Conservation (phyloP, 1,140 invertebrate genomes). For the Neuroterus valhalla region DNA sequence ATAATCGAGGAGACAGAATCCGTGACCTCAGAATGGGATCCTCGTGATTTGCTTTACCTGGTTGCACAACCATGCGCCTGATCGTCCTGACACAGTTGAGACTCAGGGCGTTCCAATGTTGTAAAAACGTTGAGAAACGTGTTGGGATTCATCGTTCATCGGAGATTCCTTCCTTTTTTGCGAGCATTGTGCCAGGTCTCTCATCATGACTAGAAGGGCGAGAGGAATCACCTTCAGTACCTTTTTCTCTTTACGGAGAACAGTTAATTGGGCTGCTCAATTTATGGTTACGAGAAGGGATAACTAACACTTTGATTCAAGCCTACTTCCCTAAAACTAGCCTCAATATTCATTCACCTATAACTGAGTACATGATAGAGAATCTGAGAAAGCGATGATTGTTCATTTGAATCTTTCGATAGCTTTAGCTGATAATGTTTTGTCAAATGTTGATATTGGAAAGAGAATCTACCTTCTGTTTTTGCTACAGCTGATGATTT, state of each 20-base stretch:
- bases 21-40: slow-evolving; percentile 32
- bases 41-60: slow-evolving; percentile 40
- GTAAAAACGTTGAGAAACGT: slow-evolving; percentile 34
- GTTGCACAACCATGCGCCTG: slow-evolving; percentile 37
- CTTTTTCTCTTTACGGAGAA: slow-evolving; percentile 25
- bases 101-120: slow-evolving; percentile 34
- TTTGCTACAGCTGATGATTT: no score
- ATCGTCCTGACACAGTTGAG: slow-evolving; percentile 40
- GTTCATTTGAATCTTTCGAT: no score
- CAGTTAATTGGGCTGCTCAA: slow-evolving; percentile 7
- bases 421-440: no score
- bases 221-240: slow-evolving; percentile 26
- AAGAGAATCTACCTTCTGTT: no score
- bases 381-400: no score
- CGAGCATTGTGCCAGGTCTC: slow-evolving; percentile 46
- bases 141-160: slow-evolving; percentile 29
- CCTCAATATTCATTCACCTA: background rate
- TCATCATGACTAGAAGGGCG: slow-evolving; percentile 32
- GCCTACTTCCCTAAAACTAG: background rate
- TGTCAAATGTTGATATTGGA: no score
- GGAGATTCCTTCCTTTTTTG: slow-evolving; percentile 40
- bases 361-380: no score
- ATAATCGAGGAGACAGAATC: slow-evolving; percentile 30
- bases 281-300: slow-evolving; percentile 6
- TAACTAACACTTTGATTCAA: background rate